phyloP scores from a whole-genome alignment of 2,888 invertebrate species.

The Ophonus ardosiacus region DNA sequence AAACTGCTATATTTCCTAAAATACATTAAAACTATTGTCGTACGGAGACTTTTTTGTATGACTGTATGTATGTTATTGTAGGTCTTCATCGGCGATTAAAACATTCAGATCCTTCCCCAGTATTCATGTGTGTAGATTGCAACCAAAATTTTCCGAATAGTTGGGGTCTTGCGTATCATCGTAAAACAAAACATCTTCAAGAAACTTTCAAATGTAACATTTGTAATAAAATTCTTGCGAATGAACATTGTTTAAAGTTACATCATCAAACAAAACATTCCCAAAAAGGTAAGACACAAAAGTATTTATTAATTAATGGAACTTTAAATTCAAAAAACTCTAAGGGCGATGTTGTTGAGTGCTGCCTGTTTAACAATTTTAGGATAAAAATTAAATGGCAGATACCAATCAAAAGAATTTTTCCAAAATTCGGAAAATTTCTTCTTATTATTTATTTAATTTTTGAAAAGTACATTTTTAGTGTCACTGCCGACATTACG shows the following conservation, averaged over 20 bases:
- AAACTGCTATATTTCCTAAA: too few species aligned
- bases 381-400: too few species aligned
- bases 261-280: slow-evolving; percentile 50
- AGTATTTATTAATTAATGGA: not conserved
- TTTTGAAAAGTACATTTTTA: too few species aligned
- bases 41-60: not conserved
- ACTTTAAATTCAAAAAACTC: too few species aligned
- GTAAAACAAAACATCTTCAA: slow-evolving; percentile 74
- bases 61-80: not conserved
- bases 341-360: too few species aligned
- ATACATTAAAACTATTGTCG: too few species aligned
- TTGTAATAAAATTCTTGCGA: slow-evolving; percentile 39
- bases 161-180: slow-evolving; percentile 77
- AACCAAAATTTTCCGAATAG: slow-evolving; percentile 76
- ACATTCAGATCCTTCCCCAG: slow-evolving; percentile 74
- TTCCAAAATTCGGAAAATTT: too few species aligned
- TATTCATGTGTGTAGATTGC: slow-evolving; percentile 76
- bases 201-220: slow-evolving; percentile 48
- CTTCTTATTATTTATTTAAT: too few species aligned
- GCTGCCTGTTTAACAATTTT: too few species aligned
- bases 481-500: too few species aligned
- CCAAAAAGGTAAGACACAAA: slow-evolving; percentile 26
- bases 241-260: slow-evolving; percentile 39
- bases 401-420: too few species aligned
- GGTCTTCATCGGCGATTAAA: slow-evolving; percentile 78